phyloP scores from a whole-genome alignment of 2,113 vertebrate genomes.

The Siniperca chuatsi region DNA sequence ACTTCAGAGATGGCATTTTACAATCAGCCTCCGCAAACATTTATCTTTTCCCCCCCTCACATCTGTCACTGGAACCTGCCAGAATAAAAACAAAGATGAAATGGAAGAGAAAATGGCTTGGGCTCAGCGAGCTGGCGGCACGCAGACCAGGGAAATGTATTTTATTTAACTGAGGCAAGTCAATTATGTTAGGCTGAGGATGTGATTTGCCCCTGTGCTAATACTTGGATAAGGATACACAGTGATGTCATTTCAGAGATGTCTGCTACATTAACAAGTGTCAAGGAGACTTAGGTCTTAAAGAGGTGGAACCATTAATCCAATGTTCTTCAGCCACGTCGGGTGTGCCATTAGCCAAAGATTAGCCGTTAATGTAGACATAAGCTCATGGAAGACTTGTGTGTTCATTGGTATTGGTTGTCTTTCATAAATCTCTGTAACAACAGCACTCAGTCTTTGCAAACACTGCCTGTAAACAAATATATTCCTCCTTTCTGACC shows the following conservation, averaged over 20 bases:
- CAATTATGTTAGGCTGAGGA: slow-evolving; percentile 68
- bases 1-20: slow-evolving; percentile 86
- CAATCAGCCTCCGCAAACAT: slow-evolving; percentile 84
- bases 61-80: slow-evolving; percentile 38
- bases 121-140: slow-evolving; percentile 42
- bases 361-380: slow-evolving; percentile 40
- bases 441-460: slow-evolving; percentile 11
- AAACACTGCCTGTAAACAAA: slow-evolving; percentile 17
- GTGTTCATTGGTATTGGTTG: slow-evolving; percentile 20
- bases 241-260: slow-evolving; percentile 48
- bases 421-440: slow-evolving; percentile 28
- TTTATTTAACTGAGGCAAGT: slow-evolving; percentile 63
- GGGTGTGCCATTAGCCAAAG: slow-evolving; percentile 46
- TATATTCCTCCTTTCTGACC: neutral
- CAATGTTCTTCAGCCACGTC: slow-evolving; percentile 41
- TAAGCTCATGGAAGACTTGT: slow-evolving; percentile 35
- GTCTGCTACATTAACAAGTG: slow-evolving; percentile 55
- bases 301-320: slow-evolving; percentile 69
- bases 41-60: slow-evolving; percentile 65
- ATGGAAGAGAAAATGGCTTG: slow-evolving; percentile 56
- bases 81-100: slow-evolving; percentile 61
- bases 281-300: slow-evolving; percentile 58
- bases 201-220: slow-evolving; percentile 62
- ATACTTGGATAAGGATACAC: slow-evolving; percentile 48
- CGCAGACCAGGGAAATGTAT: slow-evolving; percentile 59